Base-by-base conservation (phyloP, 2,113 vertebrate genomes). In the Felis catus region DNA sequence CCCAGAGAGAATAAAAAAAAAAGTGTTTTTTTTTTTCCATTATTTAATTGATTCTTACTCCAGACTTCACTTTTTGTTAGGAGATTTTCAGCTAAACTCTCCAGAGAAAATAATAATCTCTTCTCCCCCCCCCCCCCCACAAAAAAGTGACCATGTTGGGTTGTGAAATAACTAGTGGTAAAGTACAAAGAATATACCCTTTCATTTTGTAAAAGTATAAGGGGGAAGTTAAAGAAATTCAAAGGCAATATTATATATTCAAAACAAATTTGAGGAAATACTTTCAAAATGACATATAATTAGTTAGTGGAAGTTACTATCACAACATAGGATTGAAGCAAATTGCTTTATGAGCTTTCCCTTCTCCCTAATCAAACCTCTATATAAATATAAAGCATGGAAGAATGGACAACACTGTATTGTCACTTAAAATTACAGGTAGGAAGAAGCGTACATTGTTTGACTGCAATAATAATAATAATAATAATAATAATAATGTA, bases 121-220 rank as follows among this genome's bases (percentile, higher is more conserved):
- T 94, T 94, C 39, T 39, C 39, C 9, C 51, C 65, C 21, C 9
- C 9, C 1, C 76, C 25, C 25, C 55, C 39, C 27, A 45, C 16
- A 3, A 25, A 58, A 84, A 84, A 85, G 85, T 83, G 92, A 91
- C 63, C 41, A 61, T 95, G 78, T 96, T 97, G 89, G 79, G 39
- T 92, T 96, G 86, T 91, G 55, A 97, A 98, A 36, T 96, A 98
- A 89, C 41, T 88, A 85, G 66, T 96, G 93, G 97, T 96, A 94
- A 70, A 94, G 41, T 78, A 94, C 16, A 80, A 55, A 96, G 39
- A 63, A 1, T 88, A 96, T 90, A 85, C 94, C 90, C 97, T 97
- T 97, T 98, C 97, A 98, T 98, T 98, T 98, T 98, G 97, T 89
- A 97, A 76, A 96, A 97, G 98, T 98, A 97, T 94, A 98, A 96